Conservation (phyloP, 2,113 vertebrate genomes). For the human (Homo sapiens) region DNA sequence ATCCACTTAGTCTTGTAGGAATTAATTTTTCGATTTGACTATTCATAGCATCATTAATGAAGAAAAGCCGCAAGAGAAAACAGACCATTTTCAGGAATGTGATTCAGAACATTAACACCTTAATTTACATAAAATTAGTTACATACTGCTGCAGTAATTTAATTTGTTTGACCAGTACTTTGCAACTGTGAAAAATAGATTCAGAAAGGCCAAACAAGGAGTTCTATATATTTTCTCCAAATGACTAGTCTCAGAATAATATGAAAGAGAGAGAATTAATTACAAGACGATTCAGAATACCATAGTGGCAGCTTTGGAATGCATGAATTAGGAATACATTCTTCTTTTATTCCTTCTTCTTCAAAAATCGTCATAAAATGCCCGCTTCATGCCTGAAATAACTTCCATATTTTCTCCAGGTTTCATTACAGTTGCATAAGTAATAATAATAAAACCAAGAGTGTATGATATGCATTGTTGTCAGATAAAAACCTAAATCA, state of each 20-base stretch:
- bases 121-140: constrained; percentile 99
- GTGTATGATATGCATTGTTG: constrained; percentile 19
- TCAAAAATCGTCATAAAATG: constrained; percentile 59
- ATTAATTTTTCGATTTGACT: constrained; percentile 82
- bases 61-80: constrained; percentile 89
- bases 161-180: constrained; percentile 95
- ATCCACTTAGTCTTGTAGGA: constrained; percentile 73
- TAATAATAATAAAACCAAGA: constrained; percentile 72
- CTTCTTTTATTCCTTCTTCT: constrained; percentile 37
- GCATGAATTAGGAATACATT: constrained; percentile 44
- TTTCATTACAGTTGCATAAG: constrained; percentile 57
- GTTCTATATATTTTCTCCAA: constrained; percentile 87
- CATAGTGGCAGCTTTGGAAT: constrained; percentile 62
- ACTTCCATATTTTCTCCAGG: constrained; percentile 44
- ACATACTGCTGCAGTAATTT: constrained; percentile 96
- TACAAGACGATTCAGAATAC: constrained; percentile 76
- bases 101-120: constrained; percentile 98
- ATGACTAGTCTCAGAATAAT: constrained; percentile 85
- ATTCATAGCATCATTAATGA: constrained; percentile 80
- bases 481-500: constrained; percentile 25
- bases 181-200: constrained; percentile 91
- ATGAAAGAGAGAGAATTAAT: constrained; percentile 85
- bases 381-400: constrained; percentile 59
- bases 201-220: constrained; percentile 86
- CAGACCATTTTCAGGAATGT: constrained; percentile 89